Evolutionary conservation across 2,888 invertebrate genomes (phyloP).

Genomic region (Plebejus anna): DNA sequence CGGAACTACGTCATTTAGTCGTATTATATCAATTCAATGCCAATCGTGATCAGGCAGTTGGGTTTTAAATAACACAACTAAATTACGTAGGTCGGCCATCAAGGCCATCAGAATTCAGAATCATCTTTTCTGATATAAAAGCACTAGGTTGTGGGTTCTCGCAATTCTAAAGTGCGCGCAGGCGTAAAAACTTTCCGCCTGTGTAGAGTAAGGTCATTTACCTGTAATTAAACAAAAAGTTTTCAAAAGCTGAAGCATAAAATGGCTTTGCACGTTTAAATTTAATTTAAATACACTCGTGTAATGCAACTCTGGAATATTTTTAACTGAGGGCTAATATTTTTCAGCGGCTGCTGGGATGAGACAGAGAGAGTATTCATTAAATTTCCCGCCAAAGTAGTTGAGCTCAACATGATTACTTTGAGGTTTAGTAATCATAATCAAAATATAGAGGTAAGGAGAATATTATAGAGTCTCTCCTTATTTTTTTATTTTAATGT

Average conservation of each 20-base stretch:
- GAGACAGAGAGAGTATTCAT: constrained; percentile 64
- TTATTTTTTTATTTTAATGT: too few relatives aligned
- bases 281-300: constrained; percentile 25
- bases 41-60: too few relatives aligned
- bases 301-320: constrained; percentile 35
- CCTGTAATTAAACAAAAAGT: constrained; percentile 9
- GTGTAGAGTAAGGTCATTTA: neutral
- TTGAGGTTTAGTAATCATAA: constrained; percentile 37
- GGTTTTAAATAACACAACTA: too few relatives aligned
- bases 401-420: constrained; percentile 65
- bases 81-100: too few relatives aligned
- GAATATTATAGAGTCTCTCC: neutral
- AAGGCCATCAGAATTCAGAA: too few relatives aligned
- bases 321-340: constrained; percentile 41
- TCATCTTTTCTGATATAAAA: too few relatives aligned
- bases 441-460: neutral
- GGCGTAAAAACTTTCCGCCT: neutral
- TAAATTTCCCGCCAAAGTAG: constrained; percentile 69
- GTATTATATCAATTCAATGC: too few relatives aligned
- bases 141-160: neutral
- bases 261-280: neutral
- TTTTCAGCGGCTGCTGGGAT: constrained; percentile 44
- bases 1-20: too few relatives aligned
- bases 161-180: neutral
- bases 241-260: constrained; percentile 7